Base-by-base conservation (phyloP, 2,797 vertebrate genomes). In the Glossophaga mutica region DNA sequence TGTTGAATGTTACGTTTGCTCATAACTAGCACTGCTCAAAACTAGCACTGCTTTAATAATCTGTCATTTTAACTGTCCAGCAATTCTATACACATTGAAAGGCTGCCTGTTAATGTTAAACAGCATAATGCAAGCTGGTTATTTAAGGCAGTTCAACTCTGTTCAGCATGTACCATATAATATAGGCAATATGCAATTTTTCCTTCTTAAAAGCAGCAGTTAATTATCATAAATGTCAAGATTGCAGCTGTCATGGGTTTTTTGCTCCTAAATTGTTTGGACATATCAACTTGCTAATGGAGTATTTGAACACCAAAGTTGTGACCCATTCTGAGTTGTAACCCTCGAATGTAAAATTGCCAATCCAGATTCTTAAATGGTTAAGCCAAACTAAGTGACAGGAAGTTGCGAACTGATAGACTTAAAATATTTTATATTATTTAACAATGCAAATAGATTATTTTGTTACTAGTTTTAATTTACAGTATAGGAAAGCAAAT, bases 181-280 rank as follows among this genome's bases (percentile, higher is more conserved):
- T 55, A 86, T 46, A 94, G 37, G 37, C 48, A 89, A 71, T 65
- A 95, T 88, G 48, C 39, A 94, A 34, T 55, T 94, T 94, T 94
- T 92, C 48, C 57, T 78, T 89, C n/a, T 95, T 39, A 93, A 76
- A 92, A 94, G 50, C 71, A 82, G 42, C 73, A 78, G 68, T 59
- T 94, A 94, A 92, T 97, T 96, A 91, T 48, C 78, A 52, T 55
- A 87, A 82, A 76, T 89, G 39, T 86, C 94, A 94, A 76, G 88
- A 86, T 4, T 86, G 32, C 62, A 71, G 29, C 70, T 90, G 26
- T 42, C 46, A n/a, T 62, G 57, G 22, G 21, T 89, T 91, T 39
- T 95, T 91, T 77, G 3, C n/a, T 94, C 37, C 24, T 39, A 50
- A 67, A 86, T 79, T 92, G 21, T 94, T 94, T 87, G 79, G 78